A percentile compares a stretch with the other conserved stretches of the same genome.
Conservation (phyloP, 2,797 vertebrate species). For the Emys orbicularis region DNA sequence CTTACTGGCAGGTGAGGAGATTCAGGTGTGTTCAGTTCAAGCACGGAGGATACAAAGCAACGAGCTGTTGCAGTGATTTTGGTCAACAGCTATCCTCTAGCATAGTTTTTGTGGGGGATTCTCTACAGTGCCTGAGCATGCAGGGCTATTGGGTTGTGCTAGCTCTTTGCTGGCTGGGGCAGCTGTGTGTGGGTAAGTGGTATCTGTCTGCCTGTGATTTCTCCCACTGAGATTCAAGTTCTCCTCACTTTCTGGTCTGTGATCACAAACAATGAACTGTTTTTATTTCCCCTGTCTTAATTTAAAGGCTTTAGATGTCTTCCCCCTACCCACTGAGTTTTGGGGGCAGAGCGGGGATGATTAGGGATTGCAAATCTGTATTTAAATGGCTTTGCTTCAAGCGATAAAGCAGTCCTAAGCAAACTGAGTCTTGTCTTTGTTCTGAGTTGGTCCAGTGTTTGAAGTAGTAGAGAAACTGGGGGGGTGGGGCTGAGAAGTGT, state of each 20-base stretch:
- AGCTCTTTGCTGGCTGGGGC: slow-evolving; percentile 13
- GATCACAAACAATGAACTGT: neutral
- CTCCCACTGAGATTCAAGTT: neutral
- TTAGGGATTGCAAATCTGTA: neutral
- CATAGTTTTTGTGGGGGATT: accelerated
- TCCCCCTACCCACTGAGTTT: accelerated
- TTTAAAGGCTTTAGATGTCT: accelerated
- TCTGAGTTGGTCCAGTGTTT: neutral
- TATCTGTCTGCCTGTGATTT: neutral
- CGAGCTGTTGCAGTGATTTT: too few species aligned
- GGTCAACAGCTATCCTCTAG: neutral
- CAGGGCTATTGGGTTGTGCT: neutral
- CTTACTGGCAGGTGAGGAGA: neutral
- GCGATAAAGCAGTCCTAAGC: neutral
- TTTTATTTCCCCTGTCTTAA: neutral
- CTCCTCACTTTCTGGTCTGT: neutral
- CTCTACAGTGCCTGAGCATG: neutral
- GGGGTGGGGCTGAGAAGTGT: neutral
- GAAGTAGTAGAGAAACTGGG: neutral
- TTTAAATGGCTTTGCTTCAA: neutral
- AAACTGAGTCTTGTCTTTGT: neutral
- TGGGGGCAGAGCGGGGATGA: neutral
- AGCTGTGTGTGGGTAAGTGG: slow-evolving; percentile 24
- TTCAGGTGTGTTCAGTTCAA: neutral
- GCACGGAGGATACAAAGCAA: neutral